phyloP scores from a whole-genome alignment of 2,888 invertebrate genomes.

The Thera obeliscata region DNA sequence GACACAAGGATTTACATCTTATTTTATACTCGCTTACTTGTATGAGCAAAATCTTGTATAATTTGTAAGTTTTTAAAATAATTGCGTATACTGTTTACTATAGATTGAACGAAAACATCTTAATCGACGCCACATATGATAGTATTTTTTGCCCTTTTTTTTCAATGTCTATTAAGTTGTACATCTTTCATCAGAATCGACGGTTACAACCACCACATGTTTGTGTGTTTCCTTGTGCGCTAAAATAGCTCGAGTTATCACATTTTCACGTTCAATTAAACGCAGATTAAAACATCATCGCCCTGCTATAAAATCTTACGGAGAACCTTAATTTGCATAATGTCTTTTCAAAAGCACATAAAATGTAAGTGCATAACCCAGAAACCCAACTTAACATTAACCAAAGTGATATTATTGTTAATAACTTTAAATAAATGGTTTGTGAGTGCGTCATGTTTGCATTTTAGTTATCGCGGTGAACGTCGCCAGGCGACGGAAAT shows the following conservation, averaged over 20 bases:
- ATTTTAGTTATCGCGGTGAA: conserved; percentile 63
- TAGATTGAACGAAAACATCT: no score
- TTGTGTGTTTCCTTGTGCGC: no score
- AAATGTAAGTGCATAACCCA: conserved; percentile 29
- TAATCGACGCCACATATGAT: no score
- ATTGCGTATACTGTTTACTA: no score
- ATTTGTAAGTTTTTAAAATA: neutral
- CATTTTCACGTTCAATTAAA: conserved; percentile 13
- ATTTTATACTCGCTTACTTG: neutral
- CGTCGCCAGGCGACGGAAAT: conserved; percentile 57
- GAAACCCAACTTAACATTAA: conserved; percentile 28
- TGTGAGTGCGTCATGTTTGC: conserved; percentile 59
- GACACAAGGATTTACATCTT: neutral
- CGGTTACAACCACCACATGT: no score
- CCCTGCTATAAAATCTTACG: conserved; percentile 23
- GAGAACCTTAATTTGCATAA: conserved; percentile 27
- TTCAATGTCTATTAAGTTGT: no score
- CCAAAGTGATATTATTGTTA: conserved; percentile 36
- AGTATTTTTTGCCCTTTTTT: no score
- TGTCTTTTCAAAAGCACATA: conserved; percentile 28
- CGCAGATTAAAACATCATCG: conserved; percentile 28
- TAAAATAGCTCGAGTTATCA: conserved; percentile 4
- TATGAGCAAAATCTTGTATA: neutral
- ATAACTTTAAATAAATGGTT: conserved; percentile 35
- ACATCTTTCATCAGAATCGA: no score